Conservation (phyloP, 2,888 invertebrate species). For the Neelides folsomi region DNA sequence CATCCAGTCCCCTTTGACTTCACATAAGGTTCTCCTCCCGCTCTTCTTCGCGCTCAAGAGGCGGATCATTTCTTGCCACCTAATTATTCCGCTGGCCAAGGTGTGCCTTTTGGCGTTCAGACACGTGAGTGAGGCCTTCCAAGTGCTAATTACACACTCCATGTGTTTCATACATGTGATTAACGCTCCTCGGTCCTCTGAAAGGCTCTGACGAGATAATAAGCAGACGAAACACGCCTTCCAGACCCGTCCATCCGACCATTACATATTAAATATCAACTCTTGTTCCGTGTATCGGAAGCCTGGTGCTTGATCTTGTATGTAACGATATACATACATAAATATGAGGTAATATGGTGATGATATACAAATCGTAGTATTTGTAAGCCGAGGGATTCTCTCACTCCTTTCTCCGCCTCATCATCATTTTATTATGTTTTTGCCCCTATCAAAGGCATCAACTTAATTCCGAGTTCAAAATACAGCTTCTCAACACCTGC, state of each 20-base stretch:
- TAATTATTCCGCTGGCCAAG: constrained; percentile 31
- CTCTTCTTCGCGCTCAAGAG: no score
- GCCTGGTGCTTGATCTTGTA: no score
- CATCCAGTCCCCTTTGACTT: no score
- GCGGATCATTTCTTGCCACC: constrained; percentile 1
- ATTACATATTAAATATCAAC: no score
- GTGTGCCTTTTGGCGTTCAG: constrained; percentile 18
- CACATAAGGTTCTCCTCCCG: neutral
- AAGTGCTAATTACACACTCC: constrained; percentile 32
- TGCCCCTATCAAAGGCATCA: neutral
- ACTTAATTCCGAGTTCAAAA: no score
- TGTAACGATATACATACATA: no score
- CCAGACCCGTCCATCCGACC: constrained; percentile 11
- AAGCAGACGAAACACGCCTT: constrained; percentile 30
- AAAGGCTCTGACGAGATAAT: constrained; percentile 31
- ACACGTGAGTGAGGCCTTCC: constrained; percentile 19
- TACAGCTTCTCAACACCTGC: no score
- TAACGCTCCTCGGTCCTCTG: constrained; percentile 24
- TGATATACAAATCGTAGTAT: no score
- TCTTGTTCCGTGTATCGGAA: no score
- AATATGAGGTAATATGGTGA: no score
- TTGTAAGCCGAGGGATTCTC: no score
- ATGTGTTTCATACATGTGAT: constrained; percentile 32
- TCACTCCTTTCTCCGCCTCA: constrained; percentile 23
- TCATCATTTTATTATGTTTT: constrained; percentile 9